Evolutionary conservation across 2,113 vertebrate genomes (phyloP), one percentile per base, ranked within the genome.

Genomic region (Dipodomys spectabilis): DNA sequence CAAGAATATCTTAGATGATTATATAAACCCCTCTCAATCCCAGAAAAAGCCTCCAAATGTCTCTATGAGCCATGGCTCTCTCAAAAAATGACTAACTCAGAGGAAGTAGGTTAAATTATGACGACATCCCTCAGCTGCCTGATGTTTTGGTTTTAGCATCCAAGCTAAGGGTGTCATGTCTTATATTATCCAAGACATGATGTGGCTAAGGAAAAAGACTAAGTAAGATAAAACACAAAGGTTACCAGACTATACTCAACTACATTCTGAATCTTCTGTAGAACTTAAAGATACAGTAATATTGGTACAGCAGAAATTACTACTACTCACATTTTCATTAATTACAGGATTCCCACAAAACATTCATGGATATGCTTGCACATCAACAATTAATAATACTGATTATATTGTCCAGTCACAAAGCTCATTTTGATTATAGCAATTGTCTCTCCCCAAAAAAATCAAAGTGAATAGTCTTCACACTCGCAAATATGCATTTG

Each of bases 401-500:
- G 49, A 90, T 83, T 71, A 93, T n/a, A 30, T 53, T 92, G 71
- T 73, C 85, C 86, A 94, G 86, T 80, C 87, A 93, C 39, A 68
- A n/a, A 71, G 22, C 68, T 96, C 73, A 91, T 94, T 93, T 83
- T 77, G 32, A 85, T 68, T 12, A 49, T 49, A 49, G 49, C 49
- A 49, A 49, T 49, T 90, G 28, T 19, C 28, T 23, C 71, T 32
- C 35, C 0, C 30, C 39, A 67, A 39, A 39, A 39, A 78, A 88
- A 25, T 91, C 18, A 72, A 53, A 45, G 27, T 60, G 25, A 92
- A 72, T 80, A 75, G 69, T 82, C 27, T 39, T 39, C 79, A 86
- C 72, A 77, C 72, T 57, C 23, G 39, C 27, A 94, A 74, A 88
- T 44, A 75, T 57, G 49, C 62, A 27, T 28, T 87, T 82, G 84